Evolutionary conservation across 1,140 invertebrate genomes (phyloP).

Genomic region (Nasonia longicornis): DNA sequence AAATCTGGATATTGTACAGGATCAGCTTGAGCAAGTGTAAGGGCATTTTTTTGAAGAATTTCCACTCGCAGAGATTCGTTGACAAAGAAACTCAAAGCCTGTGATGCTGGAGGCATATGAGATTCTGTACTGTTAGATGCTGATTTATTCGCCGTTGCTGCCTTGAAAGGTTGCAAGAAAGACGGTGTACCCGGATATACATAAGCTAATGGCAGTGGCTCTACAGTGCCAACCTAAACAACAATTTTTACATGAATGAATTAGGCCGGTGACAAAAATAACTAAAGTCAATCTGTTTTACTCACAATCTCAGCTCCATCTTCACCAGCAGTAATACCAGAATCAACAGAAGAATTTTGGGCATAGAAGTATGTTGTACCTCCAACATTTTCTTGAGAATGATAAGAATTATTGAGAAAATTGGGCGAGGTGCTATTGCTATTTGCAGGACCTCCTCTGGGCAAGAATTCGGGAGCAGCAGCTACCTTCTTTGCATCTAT

Average conservation of each 20-base stretch:
- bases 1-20: constrained; percentile 78
- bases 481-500: constrained; percentile 70
- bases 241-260: background rate
- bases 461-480: constrained; percentile 67
- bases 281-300: background rate
- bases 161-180: constrained; percentile 70
- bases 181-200: constrained; percentile 78
- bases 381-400: constrained; percentile 87
- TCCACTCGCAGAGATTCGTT: constrained; percentile 82
- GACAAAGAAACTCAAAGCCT: constrained; percentile 75
- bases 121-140: constrained; percentile 64
- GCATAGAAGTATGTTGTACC: constrained; percentile 94
- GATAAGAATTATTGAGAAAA: constrained; percentile 65
- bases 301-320: constrained; percentile 60
- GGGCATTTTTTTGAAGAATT: constrained; percentile 81
- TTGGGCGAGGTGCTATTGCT: constrained; percentile 66
- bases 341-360: constrained; percentile 66
- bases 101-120: constrained; percentile 68
- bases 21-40: constrained; percentile 80
- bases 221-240: constrained; percentile 57
- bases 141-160: constrained; percentile 57
- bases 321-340: constrained; percentile 52
- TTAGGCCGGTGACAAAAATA: background rate
- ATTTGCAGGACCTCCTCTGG: constrained; percentile 58
- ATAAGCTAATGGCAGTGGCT: constrained; percentile 62